Percentiles rank a stretch among this genome's conserved stretches.
phyloP scores from a whole-genome alignment of 2,888 invertebrate genomes.

The Athetis lepigone region DNA sequence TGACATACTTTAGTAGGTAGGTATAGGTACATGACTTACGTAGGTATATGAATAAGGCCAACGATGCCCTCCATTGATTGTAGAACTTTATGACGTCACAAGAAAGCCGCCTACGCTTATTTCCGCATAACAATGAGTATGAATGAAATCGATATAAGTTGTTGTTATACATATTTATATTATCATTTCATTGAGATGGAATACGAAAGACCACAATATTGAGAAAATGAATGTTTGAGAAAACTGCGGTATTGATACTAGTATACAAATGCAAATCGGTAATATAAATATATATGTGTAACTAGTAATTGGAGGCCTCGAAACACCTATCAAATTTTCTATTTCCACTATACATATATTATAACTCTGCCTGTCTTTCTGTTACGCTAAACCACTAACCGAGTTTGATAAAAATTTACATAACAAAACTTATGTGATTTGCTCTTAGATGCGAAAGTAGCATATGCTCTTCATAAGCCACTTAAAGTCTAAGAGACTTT shows the following conservation, averaged over 20 bases:
- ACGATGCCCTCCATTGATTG: slow-evolving; percentile 35
- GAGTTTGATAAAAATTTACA: no score
- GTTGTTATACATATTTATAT: slow-evolving; percentile 4
- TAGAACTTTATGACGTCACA: slow-evolving; percentile 48
- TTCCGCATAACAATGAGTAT: slow-evolving; percentile 39
- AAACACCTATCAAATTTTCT: no score
- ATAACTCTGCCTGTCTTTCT: no score
- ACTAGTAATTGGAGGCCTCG: no score
- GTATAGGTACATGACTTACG: neutral
- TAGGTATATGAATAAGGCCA: slow-evolving; percentile 33
- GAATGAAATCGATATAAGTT: slow-evolving; percentile 29
- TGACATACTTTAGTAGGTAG: slow-evolving; percentile 15
- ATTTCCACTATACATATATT: no score
- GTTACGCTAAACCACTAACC: no score
- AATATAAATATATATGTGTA: no score
- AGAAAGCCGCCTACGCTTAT: slow-evolving; percentile 28
- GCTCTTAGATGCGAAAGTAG: no score
- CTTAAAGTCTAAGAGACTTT: no score
- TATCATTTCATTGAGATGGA: slow-evolving; percentile 1
- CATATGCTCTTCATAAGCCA: no score
- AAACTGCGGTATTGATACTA: neutral
- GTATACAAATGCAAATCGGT: no score
- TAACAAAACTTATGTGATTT: no score
- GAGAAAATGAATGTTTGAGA: neutral
- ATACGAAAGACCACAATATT: neutral